Evolutionary conservation across 1,140 invertebrate species (phyloP).

Genomic region (Apolygus lucorum): DNA sequence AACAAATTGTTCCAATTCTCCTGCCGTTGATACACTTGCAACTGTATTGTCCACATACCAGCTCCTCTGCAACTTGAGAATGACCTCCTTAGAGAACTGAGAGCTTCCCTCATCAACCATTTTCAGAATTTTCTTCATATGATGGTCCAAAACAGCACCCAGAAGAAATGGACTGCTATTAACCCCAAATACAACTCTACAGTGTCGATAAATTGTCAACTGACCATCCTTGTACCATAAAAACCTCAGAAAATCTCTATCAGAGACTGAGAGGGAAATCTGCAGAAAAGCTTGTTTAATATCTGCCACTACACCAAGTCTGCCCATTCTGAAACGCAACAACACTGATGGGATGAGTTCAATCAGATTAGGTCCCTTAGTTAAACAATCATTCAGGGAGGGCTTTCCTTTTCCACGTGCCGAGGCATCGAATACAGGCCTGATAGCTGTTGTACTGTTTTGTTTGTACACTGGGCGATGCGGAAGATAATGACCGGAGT

Average conservation of each 20-base stretch:
- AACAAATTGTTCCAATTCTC: not conserved
- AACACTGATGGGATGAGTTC: slow-evolving; percentile 39
- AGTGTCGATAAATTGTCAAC: slow-evolving; percentile 32
- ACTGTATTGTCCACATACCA: too few relatives aligned
- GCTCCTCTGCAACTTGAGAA: not conserved
- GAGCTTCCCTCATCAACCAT: too few relatives aligned
- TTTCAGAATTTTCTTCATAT: too few relatives aligned
- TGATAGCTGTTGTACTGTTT: slow-evolving; percentile 32
- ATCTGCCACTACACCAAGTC: slow-evolving; percentile 38
- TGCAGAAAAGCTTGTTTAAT: too few relatives aligned
- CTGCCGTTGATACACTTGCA: not conserved
- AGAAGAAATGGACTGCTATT: too few relatives aligned
- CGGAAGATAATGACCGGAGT: slow-evolving; percentile 34
- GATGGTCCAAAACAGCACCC: too few relatives aligned
- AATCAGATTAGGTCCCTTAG: slow-evolving; percentile 38
- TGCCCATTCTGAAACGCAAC: slow-evolving; percentile 37
- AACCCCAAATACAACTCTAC: slow-evolving; percentile 33
- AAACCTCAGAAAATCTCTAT: slow-evolving; percentile 38
- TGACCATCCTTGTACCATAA: slow-evolving; percentile 35
- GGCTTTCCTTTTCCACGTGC: slow-evolving; percentile 28
- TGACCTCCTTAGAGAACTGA: not conserved
- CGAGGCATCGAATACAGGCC: slow-evolving; percentile 37
- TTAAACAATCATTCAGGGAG: slow-evolving; percentile 38
- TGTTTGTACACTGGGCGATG: slow-evolving; percentile 36
- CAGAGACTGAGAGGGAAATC: slow-evolving; percentile 29